These are phyloP conservation scores for Ophthalmolycus amberensis DNA, from an alignment of 2,113 vertebrate genomes.

Conservation along the genomic window DNA sequence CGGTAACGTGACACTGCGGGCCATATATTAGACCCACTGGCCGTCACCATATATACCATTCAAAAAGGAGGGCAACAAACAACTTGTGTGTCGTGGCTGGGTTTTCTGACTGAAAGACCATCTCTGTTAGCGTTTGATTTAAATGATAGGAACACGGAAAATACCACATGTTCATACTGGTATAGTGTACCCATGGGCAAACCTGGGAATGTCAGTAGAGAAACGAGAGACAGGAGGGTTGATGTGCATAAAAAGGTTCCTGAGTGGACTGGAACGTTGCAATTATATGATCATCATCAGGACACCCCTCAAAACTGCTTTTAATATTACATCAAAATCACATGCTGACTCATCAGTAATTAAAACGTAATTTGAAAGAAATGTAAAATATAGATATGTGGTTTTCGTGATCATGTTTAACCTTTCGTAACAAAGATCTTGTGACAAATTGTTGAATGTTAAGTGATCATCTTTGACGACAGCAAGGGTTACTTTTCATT, in stretches of 20 bases:
- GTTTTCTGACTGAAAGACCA: slow-evolving; percentile 35
- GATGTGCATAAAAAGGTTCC: not conserved
- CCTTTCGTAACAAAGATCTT: not conserved
- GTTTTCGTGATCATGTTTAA: not conserved
- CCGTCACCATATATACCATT: slow-evolving; percentile 31
- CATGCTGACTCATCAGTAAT: not conserved
- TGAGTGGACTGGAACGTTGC: not conserved
- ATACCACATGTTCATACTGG: slow-evolving; percentile 7
- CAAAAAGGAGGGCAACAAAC: slow-evolving; percentile 33
- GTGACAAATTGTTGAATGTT: not conserved
- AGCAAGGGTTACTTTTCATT: not conserved
- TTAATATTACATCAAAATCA: not conserved
- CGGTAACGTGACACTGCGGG: slow-evolving; percentile 50
- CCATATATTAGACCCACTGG: slow-evolving; percentile 38
- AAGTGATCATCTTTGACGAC: not conserved
- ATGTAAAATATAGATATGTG: not conserved
- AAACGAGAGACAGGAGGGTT: not conserved
- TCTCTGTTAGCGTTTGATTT: slow-evolving; percentile 16
- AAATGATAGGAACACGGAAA: slow-evolving; percentile 25
- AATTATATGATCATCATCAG: not conserved
- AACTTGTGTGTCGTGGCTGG: slow-evolving; percentile 17
- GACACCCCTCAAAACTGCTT: not conserved
- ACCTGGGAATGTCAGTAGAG: not conserved
- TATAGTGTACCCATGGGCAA: not conserved
- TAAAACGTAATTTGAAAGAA: not conserved